Evolutionary conservation across 2,888 invertebrate species (phyloP).

Genomic region (Volucella inanis): DNA sequence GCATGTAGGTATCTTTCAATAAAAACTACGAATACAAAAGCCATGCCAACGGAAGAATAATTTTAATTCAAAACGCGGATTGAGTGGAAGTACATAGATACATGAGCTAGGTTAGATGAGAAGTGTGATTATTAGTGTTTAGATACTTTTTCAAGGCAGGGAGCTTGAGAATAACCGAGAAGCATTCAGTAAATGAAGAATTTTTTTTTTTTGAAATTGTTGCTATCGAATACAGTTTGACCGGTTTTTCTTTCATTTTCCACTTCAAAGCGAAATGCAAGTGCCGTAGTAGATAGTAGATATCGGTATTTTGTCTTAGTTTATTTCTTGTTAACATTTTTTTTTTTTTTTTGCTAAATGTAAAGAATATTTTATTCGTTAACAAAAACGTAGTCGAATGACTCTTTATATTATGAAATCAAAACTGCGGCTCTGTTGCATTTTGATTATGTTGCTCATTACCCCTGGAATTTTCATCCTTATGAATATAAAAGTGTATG

Average conservation of each 20-base stretch:
- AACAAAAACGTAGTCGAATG: slow-evolving; percentile 24
- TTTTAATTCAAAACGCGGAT: too few relatives aligned
- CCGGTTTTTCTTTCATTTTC: slow-evolving; percentile 58
- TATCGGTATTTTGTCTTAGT: background rate
- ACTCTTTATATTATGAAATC: slow-evolving; percentile 21
- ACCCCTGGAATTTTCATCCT: background rate
- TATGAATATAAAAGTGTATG: background rate
- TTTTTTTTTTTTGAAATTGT: slow-evolving; percentile 32
- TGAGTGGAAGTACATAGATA: too few relatives aligned
- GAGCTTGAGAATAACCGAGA: background rate
- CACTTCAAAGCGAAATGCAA: slow-evolving; percentile 41
- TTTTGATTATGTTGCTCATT: slow-evolving; percentile 2
- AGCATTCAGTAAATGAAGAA: background rate
- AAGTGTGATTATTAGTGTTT: background rate
- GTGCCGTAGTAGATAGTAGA: slow-evolving; percentile 1
- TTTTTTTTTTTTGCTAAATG: slow-evolving; percentile 25
- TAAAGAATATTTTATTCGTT: slow-evolving; percentile 15
- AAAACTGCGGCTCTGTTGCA: slow-evolving; percentile 9
- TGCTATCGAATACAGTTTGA: slow-evolving; percentile 12
- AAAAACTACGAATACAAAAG: too few relatives aligned
- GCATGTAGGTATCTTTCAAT: too few relatives aligned
- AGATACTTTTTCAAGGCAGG: too few relatives aligned
- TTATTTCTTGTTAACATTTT: too few relatives aligned
- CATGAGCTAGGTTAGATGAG: background rate
- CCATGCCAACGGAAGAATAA: too few relatives aligned